Base-by-base conservation (phyloP, 2,888 invertebrate genomes). In the Eupithecia dodoneata region DNA sequence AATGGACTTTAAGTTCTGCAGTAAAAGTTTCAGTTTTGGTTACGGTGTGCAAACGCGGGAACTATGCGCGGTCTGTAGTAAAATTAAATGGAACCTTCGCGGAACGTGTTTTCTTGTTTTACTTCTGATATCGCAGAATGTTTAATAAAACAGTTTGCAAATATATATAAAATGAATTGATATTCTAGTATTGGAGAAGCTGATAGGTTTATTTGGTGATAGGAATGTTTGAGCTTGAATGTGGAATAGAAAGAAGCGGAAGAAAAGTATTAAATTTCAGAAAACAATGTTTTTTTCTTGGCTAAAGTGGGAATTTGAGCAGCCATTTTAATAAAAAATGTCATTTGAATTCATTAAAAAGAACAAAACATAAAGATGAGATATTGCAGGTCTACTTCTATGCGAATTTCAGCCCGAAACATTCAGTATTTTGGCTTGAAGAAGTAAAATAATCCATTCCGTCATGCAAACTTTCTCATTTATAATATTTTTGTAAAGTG, bases 11-110 rank as follows among this genome's bases (percentile, higher is more conserved):
- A 79, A 74, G 80, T 78, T 76, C 73, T 76, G 76, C 76, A 73
- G 72, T 76, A 76, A 78, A 80, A 79, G 76, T 81, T 81, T 72
- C 74, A 78, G 78, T 81, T 79, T 76, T 49, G 77, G 76, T 69
- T 74, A 79, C 76, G 65, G 65, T 70, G 74, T 79, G 78, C 74
- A 74, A 79, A 78, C 75, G 74, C 45, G 65, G 75, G 73, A 78
- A 76, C 78, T 78, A 78, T 74, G 76, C 78, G 49, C 69, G 76
- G 63, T 76, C 69, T 70, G 78, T 72, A 72, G 69, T 78, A 71
- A 78, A 78, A 78, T 78, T 78, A 76, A 78, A 78, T 78, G 65
- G 72, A 78, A 78, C 44, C 47, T 67, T 42, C 71, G 47, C 74
- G 74, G 59, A n/a, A 44, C 65, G 45, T 66, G 47, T 67, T 72